Conservation (phyloP, 2,113 vertebrate species). For the Setophaga coronata region DNA sequence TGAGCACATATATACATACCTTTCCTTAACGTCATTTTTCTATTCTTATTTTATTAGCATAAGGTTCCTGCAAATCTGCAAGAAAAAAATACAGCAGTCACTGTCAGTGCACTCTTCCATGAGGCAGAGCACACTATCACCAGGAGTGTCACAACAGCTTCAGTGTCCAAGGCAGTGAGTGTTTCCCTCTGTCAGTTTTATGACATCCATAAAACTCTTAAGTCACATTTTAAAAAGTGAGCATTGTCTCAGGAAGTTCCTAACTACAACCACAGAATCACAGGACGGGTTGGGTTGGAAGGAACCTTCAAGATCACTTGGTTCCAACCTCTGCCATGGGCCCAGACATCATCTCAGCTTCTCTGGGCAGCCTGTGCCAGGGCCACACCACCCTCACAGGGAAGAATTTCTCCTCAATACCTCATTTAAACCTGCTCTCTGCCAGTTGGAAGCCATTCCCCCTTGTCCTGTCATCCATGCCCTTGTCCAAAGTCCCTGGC, state of each 20-base stretch:
- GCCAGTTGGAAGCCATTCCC: too few species aligned
- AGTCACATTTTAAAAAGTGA: background rate
- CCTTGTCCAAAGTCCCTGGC: background rate
- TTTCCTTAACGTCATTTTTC: slow-evolving; percentile 84
- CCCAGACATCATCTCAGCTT: background rate
- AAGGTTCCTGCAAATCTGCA: slow-evolving; percentile 22
- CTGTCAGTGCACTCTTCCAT: background rate
- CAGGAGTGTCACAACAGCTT: background rate
- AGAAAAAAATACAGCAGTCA: slow-evolving; percentile 6
- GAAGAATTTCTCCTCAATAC: background rate
- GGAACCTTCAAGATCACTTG: background rate
- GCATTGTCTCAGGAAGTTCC: background rate
- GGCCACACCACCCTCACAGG: background rate
- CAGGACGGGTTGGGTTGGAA: background rate
- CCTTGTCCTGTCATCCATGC: background rate
- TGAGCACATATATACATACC: slow-evolving; percentile 59
- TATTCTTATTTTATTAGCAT: slow-evolving; percentile 10
- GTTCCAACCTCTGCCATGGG: background rate
- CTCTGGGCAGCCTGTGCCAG: background rate
- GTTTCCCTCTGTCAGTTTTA: background rate
- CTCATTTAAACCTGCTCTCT: background rate
- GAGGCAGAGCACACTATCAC: background rate
- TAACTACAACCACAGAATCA: background rate
- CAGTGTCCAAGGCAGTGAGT: background rate
- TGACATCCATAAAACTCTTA: background rate